Evolutionary conservation across 2,888 invertebrate genomes (phyloP), one percentile per base, ranked within the genome.

Genomic region (Meta bourneti): DNA sequence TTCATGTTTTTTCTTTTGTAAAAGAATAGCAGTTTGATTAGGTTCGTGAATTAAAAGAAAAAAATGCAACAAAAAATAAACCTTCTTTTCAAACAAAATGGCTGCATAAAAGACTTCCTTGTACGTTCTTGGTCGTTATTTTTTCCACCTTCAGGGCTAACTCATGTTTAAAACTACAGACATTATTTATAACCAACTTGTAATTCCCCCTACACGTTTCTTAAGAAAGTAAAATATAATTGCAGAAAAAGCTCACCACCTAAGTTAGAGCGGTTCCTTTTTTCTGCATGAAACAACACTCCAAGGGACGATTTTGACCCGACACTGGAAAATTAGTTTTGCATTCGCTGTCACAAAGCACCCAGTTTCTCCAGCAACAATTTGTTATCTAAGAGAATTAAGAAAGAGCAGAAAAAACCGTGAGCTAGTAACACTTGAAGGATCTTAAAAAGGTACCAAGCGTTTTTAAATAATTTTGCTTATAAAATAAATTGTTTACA

Each of bases 131-230:
- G 16, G 11, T 11, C 16, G 7, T 61, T 61, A 11, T 61, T 61
- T 9, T 61, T 61, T 61, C 16, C 6, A 7, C 11, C 16, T 16
- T 16, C 61, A 9, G 61, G 61, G 34, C 34, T 9, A 16, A 8
- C 61, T 61, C 16, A 16, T 61, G 61, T 61, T 61, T 61, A 61
- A 61, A 16, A 61, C 61, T 9, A 9, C 61, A n/a, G 78, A 78
- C 78, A 78, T 78, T 78, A 78, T 78, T 78, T 78, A 78, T 78
- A 52, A 52, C 78, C 52, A 16, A 19, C 51, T 52, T 20, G 51
- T 52, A 78, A 52, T 52, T 78, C 78, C 52, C 78, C 52, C 52
- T 6, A n/a, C 78, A 78, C 16, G 19, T 34, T 61, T 61, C 61
- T 61, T 75, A n/a, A 78, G 13, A 49, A 77, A 78, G 78, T 52